A percentile compares a stretch with the other conserved stretches of the same genome.
Evolutionary conservation across 2,888 invertebrate genomes (phyloP).

Genomic region (Megastigmus dorsalis): DNA sequence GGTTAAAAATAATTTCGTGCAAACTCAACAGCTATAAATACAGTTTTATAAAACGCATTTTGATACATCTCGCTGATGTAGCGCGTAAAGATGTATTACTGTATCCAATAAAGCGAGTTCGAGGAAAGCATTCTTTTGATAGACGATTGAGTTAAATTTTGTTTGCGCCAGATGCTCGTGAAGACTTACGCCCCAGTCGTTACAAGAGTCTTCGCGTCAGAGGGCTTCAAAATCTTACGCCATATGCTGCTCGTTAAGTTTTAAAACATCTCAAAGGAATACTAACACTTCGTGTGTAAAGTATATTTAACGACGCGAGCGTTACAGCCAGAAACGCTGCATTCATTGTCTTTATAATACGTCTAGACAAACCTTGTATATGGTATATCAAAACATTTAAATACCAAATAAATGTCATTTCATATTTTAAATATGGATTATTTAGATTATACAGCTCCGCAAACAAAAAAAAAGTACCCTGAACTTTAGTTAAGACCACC

Average conservation of each 20-base stretch:
- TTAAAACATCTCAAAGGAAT: neutral
- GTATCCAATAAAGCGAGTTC: neutral
- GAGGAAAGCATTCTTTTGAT: neutral
- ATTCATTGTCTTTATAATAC: neutral
- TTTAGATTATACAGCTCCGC: too few relatives aligned
- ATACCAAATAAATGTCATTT: conserved; percentile 5
- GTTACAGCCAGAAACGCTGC: neutral
- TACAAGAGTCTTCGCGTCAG: neutral
- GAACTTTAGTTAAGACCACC: too few relatives aligned
- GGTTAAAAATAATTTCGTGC: neutral
- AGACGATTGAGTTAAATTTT: neutral
- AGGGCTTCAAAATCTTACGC: neutral
- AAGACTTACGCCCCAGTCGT: neutral
- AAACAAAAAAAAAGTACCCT: too few relatives aligned
- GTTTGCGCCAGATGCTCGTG: conserved; percentile 5
- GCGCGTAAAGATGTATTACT: neutral
- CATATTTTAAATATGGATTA: too few relatives aligned
- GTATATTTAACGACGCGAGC: neutral
- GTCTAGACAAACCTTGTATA: too few relatives aligned
- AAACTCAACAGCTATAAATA: too few relatives aligned
- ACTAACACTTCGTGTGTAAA: neutral
- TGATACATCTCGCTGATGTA: neutral
- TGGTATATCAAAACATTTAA: too few relatives aligned
- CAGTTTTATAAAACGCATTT: too few relatives aligned
- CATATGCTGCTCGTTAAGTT: neutral